Conservation (phyloP, 2,113 vertebrate species). For the Ailurus styani region DNA sequence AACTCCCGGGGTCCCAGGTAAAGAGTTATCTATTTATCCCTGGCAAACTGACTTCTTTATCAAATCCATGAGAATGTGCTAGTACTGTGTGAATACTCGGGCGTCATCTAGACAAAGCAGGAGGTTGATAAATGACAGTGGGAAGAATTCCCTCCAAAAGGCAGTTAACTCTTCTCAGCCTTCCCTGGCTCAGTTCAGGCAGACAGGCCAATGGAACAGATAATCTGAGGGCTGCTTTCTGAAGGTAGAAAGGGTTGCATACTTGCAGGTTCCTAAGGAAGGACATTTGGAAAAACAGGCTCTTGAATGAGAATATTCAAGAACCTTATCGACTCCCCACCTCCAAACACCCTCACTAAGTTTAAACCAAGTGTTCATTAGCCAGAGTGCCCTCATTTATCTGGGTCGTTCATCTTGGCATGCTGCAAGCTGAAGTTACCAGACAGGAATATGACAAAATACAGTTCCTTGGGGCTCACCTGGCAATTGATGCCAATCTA, state of each 20-base stretch:
- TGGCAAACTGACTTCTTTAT: not conserved
- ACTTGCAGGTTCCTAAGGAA: not conserved
- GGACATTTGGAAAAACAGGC: not conserved
- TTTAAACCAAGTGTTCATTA: not conserved
- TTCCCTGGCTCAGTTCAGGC: not conserved
- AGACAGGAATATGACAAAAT: not conserved
- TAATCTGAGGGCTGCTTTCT: not conserved
- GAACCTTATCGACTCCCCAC: not conserved
- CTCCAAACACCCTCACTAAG: not conserved
- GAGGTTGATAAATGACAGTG: constrained; percentile 5
- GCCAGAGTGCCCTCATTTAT: rapidly evolving
- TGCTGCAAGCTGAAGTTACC: not conserved
- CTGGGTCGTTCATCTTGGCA: not conserved
- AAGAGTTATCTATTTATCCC: constrained; percentile 19
- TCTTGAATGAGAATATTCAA: not conserved
- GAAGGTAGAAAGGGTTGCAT: not conserved
- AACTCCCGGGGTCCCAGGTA: not conserved
- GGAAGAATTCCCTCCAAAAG: constrained; percentile 3
- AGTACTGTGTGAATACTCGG: not conserved
- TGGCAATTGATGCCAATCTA: rapidly evolving
- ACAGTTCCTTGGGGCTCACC: not conserved
- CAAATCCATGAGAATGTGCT: not conserved
- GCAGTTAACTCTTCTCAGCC: not conserved
- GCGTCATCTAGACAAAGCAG: not conserved
- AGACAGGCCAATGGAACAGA: not conserved